phyloP scores from a whole-genome alignment of 2,888 invertebrate species.

The Drosophila picticornis region DNA sequence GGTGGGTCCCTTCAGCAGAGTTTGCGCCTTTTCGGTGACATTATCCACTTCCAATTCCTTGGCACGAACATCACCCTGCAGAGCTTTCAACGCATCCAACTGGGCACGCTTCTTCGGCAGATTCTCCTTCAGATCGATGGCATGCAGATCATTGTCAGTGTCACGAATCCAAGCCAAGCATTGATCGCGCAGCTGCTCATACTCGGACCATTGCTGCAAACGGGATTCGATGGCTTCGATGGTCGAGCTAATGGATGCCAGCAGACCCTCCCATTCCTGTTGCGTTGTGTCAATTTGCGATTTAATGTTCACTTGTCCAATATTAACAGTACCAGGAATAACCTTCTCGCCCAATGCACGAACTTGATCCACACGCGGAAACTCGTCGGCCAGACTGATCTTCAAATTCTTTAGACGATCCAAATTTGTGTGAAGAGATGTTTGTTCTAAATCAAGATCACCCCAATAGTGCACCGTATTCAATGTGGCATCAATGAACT shows the following conservation, averaged over 20 bases:
- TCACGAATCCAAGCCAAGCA: slow-evolving; percentile 95
- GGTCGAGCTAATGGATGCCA: slow-evolving; percentile 91
- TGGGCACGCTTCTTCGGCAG: slow-evolving; percentile 94
- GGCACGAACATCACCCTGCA: slow-evolving; percentile 95
- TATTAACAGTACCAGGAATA: slow-evolving; percentile 93
- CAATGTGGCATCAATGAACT: slow-evolving; percentile 94
- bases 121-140: slow-evolving; percentile 93
- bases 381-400: slow-evolving; percentile 93
- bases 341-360: slow-evolving; percentile 95
- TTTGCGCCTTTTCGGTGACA: slow-evolving; percentile 95
- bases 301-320: slow-evolving; percentile 93
- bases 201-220: slow-evolving; percentile 96
- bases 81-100: slow-evolving; percentile 90
- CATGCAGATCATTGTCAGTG: slow-evolving; percentile 94
- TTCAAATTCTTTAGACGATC: slow-evolving; percentile 93
- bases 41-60: slow-evolving; percentile 97
- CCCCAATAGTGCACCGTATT: slow-evolving; percentile 93
- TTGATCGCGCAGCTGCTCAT: slow-evolving; percentile 93
- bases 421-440: slow-evolving; percentile 93
- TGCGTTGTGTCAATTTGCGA: slow-evolving; percentile 95
- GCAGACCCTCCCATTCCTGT: slow-evolving; percentile 94
- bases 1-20: slow-evolving; percentile 90
- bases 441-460: slow-evolving; percentile 92
- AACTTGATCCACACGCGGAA: slow-evolving; percentile 92
- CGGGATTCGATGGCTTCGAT: slow-evolving; percentile 93